A percentile compares a stretch with the other conserved stretches of the same genome.
phyloP scores from a whole-genome alignment of 2,113 vertebrate genomes.

The Percopsis transmontana region DNA sequence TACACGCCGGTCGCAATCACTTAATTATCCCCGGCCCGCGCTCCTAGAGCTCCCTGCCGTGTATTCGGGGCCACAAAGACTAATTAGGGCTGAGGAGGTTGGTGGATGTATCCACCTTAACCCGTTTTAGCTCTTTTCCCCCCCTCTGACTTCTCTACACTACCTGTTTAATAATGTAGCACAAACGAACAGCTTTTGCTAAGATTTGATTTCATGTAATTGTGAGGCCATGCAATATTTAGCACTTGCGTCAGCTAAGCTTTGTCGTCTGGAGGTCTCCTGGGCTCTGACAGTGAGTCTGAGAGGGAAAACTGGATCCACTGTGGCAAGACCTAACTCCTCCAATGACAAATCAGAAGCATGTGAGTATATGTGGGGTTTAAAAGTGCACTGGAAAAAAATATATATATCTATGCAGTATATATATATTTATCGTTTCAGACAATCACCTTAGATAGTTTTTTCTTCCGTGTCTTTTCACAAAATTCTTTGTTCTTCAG shows the following conservation, averaged over 20 bases:
- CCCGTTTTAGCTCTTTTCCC: conserved; percentile 9
- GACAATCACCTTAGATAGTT: conserved; percentile 55
- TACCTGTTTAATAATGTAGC: conserved; percentile 40
- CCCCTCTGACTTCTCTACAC: background rate
- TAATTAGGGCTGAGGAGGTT: conserved; percentile 57
- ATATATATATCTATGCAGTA: conserved; percentile 2
- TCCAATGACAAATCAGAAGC: conserved; percentile 63
- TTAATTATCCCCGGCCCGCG: conserved; percentile 84
- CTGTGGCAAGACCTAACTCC: conserved; percentile 51
- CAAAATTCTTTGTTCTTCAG: conserved; percentile 65
- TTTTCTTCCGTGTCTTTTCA: conserved; percentile 56
- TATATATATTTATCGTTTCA: conserved; percentile 54
- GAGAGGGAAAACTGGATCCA: conserved; percentile 61
- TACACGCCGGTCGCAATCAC: conserved; percentile 83
- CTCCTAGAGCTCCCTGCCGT: conserved; percentile 83
- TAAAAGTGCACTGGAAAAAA: conserved; percentile 58
- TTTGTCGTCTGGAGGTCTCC: conserved; percentile 58
- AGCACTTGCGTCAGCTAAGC: conserved; percentile 56
- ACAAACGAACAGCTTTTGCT: conserved; percentile 57
- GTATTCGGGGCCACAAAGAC: conserved; percentile 48
- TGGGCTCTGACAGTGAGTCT: conserved; percentile 50
- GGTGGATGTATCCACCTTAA: conserved; percentile 28
- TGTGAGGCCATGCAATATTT: conserved; percentile 74
- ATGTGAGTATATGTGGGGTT: conserved; percentile 49
- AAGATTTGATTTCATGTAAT: conserved; percentile 71